Evolutionary conservation across 2,113 vertebrate species (phyloP).

Genomic region (Zootoca vivipara): DNA sequence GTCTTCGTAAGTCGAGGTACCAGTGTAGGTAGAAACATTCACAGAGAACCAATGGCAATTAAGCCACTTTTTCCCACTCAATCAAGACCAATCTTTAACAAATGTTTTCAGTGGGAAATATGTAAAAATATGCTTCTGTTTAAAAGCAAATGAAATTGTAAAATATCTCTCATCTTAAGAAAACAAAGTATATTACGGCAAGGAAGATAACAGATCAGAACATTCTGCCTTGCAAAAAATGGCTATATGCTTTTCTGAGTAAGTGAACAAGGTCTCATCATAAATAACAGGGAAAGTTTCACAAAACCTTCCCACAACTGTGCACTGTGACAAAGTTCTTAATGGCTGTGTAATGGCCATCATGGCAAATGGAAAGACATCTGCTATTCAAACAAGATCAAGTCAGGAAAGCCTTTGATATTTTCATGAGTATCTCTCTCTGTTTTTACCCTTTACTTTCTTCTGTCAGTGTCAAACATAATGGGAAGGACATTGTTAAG

Average conservation of each 20-base stretch:
- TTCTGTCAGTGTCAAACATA: conserved; percentile 30
- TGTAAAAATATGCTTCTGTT: not conserved
- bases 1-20: too few relatives aligned
- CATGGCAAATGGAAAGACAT: conserved; percentile 39
- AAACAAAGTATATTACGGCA: not conserved
- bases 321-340: conserved; percentile 55
- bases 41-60: not conserved
- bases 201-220: not conserved
- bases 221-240: not conserved
- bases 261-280: not conserved
- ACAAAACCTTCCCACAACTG: not conserved
- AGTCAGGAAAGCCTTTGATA: conserved; percentile 6
- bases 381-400: not conserved
- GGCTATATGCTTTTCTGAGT: not conserved
- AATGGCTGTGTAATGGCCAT: conserved; percentile 53
- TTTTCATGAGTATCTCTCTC: not conserved
- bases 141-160: too few relatives aligned
- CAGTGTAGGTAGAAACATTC: too few relatives aligned
- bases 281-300: not conserved
- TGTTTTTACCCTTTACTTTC: not conserved
- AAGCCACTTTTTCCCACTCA: too few relatives aligned
- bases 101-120: not conserved
- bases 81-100: not conserved
- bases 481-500: conserved; percentile 2
- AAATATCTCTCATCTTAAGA: not conserved